phyloP scores from a whole-genome alignment of 2,113 vertebrate genomes.

The Paratilapia polleni region DNA sequence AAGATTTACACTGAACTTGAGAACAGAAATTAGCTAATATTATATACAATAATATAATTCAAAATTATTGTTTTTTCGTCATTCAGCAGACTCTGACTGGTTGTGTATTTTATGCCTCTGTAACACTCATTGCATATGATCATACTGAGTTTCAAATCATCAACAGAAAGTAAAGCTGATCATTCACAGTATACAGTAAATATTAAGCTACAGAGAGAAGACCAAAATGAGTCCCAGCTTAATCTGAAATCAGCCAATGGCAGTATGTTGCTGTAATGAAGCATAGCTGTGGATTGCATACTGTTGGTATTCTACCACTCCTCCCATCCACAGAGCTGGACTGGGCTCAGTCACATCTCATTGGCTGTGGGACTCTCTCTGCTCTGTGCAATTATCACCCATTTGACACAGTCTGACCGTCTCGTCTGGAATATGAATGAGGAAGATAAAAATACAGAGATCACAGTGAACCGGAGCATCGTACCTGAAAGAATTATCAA shows the following conservation, averaged over 20 bases:
- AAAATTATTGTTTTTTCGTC: not conserved
- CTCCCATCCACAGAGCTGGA: slow-evolving; percentile 15
- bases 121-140: no score
- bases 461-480: slow-evolving; percentile 4
- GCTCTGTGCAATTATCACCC: slow-evolving; percentile 52
- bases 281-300: not conserved
- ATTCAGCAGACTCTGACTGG: not conserved
- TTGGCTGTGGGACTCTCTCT: slow-evolving; percentile 19
- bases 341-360: slow-evolving; percentile 22
- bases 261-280: not conserved
- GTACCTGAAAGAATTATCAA: slow-evolving; percentile 54
- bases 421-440: slow-evolving; percentile 61
- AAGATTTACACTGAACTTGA: not conserved
- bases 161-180: not conserved
- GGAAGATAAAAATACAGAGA: slow-evolving; percentile 45
- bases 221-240: not conserved
- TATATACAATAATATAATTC: not conserved
- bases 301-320: not conserved
- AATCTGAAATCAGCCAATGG: not conserved
- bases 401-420: slow-evolving; percentile 44
- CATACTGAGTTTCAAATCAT: no score
- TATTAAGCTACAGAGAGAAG: not conserved
- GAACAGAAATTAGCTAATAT: not conserved
- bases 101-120: no score
- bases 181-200: not conserved